Base-by-base conservation (phyloP, 2,113 vertebrate species). In the Daboia siamensis region DNA sequence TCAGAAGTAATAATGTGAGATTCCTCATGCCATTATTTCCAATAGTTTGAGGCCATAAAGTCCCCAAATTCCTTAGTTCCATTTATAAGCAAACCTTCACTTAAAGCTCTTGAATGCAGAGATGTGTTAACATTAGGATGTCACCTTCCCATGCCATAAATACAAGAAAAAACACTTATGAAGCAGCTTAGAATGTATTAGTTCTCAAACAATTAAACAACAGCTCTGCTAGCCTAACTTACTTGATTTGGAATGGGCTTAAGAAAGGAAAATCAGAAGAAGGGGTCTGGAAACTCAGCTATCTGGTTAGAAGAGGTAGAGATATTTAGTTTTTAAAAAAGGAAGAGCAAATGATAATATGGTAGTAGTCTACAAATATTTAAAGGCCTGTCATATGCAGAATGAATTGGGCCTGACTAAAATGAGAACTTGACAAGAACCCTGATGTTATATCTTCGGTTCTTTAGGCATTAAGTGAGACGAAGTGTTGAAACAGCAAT, bases 61-160 rank as follows among this genome's bases (percentile, higher is more conserved):
- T 95, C 95, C 94, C 94, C 93, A 93, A 59, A 95, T 97, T 97
- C 97, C 97, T 97, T 96, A 97, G 94, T 86, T 96, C 15, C 93
- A 91, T 95, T 95, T 97, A 95, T 96, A 95, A 89, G 95, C 92
- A 96, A 89, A 80, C 85, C 87, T 92, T 91, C 61, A 94, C 48
- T 94, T 92, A 94, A 94, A 86, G 88, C 87, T 29, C n/a, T 2
- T 56, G 69, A 93, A 96, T 80, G 48, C 29, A 55, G 74, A 93
- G 90, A 90, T 56, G 0, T 0, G 6, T 39, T 59, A 33, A 93
- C 21, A 3, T 4, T 24, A 92, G 0, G n/a, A 0, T 69, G 69
- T 39, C 88, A 90, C 92, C 93, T 92, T 87, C 11, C 17, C 92
- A 86, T 92, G 33, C 46, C 87, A 0, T 90, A 57, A 3, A 13